Evolutionary conservation across 2,113 vertebrate genomes (phyloP).

Genomic region (Pterophyllum scalare): DNA sequence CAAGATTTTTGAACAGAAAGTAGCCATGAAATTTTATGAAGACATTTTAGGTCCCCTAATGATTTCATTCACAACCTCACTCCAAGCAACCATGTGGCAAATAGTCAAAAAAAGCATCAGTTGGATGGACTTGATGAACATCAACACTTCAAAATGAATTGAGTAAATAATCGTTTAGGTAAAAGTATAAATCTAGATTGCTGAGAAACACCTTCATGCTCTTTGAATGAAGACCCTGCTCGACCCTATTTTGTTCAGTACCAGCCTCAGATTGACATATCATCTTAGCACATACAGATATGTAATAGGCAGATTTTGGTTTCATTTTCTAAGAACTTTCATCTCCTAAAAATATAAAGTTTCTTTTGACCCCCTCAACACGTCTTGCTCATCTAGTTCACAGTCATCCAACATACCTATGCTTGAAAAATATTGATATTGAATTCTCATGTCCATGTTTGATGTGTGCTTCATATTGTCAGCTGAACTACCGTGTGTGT

Average conservation of each 20-base stretch:
- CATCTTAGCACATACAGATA: background rate
- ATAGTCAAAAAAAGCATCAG: background rate
- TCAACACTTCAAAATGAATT: background rate
- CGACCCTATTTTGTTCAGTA: background rate
- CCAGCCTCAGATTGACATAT: background rate
- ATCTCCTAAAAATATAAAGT: background rate
- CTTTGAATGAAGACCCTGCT: background rate
- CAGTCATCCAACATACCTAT: background rate
- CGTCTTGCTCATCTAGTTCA: background rate
- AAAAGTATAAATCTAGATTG: background rate
- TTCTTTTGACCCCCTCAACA: background rate
- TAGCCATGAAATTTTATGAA: background rate
- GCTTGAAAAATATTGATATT: background rate
- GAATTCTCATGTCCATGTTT: background rate
- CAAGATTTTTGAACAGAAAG: background rate
- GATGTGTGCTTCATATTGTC: background rate
- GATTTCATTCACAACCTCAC: background rate
- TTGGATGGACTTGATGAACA: background rate
- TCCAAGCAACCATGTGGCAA: background rate
- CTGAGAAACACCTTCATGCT: background rate
- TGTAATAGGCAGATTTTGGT: background rate
- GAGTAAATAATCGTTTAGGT: background rate
- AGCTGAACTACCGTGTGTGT: fast-evolving
- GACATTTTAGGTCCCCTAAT: background rate
- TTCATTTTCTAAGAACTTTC: background rate